Percentiles rank a stretch among this genome's conserved stretches.
Conservation (phyloP, 2,113 vertebrate species). For the Solea senegalensis region DNA sequence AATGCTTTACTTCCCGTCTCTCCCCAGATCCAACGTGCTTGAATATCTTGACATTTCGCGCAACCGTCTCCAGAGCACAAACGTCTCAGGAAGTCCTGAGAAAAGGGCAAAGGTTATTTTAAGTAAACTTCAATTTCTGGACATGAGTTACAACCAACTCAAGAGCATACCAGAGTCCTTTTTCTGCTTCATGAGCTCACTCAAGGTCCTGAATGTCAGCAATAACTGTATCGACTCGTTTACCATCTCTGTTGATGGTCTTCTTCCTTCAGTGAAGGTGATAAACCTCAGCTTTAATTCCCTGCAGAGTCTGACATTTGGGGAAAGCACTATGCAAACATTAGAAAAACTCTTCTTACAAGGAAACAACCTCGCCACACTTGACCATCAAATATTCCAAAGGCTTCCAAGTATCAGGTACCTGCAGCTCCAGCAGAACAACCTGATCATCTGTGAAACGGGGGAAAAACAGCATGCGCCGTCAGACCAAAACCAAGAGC, state of each 20-base stretch:
- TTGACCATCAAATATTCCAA: slow-evolving; percentile 82
- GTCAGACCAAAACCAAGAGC: slow-evolving; percentile 38
- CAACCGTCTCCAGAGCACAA: slow-evolving; percentile 84
- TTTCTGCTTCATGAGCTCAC: slow-evolving; percentile 81
- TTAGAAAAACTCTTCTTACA: slow-evolving; percentile 85
- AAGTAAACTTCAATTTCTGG: slow-evolving; percentile 83
- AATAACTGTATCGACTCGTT: slow-evolving; percentile 89
- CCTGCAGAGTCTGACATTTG: slow-evolving; percentile 81
- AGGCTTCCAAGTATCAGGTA: slow-evolving; percentile 80
- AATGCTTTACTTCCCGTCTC: slow-evolving; percentile 85
- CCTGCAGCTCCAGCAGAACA: slow-evolving; percentile 87
- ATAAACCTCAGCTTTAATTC: slow-evolving; percentile 89
- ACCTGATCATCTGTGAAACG: slow-evolving; percentile 77
- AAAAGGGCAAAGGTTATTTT: slow-evolving; percentile 59
- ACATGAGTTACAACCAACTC: slow-evolving; percentile 94
- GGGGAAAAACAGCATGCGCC: slow-evolving; percentile 18
- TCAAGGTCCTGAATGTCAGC: slow-evolving; percentile 90
- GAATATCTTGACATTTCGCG: slow-evolving; percentile 87
- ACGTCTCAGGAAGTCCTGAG: slow-evolving; percentile 51
- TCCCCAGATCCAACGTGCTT: slow-evolving; percentile 84
- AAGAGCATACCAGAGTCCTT: slow-evolving; percentile 82
- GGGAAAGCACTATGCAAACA: slow-evolving; percentile 46
- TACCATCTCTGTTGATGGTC: slow-evolving; percentile 32
- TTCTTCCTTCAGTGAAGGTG: slow-evolving; percentile 76
- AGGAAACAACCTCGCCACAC: slow-evolving; percentile 80